Conservation (phyloP, 2,113 vertebrate genomes). For the Brachirus orientalis region DNA sequence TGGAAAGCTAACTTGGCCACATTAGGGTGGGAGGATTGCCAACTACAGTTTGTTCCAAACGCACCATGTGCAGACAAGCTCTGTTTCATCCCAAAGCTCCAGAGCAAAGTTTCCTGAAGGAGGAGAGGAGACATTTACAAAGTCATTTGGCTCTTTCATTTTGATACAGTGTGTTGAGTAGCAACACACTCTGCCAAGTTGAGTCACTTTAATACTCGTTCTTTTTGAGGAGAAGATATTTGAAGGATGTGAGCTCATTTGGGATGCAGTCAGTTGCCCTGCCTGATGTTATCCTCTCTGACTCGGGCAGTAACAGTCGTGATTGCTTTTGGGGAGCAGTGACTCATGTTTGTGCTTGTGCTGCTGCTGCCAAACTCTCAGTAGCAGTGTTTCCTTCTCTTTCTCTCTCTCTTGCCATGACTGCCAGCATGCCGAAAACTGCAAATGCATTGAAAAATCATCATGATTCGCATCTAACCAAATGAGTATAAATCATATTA, state of each 20-base stretch:
- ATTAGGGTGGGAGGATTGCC: slow-evolving; percentile 54
- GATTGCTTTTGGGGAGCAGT: slow-evolving; percentile 73
- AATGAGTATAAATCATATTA: background rate
- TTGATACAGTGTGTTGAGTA: slow-evolving; percentile 43
- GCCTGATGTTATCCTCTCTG: slow-evolving; percentile 65
- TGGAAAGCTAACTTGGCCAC: slow-evolving; percentile 66
- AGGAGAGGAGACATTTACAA: slow-evolving; percentile 40
- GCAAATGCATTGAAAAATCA: slow-evolving; percentile 28
- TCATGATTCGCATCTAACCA: background rate
- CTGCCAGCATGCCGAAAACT: slow-evolving; percentile 18
- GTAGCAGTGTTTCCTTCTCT: slow-evolving; percentile 40
- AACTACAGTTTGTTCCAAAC: slow-evolving; percentile 49
- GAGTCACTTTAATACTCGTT: slow-evolving; percentile 36
- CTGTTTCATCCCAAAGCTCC: slow-evolving; percentile 44
- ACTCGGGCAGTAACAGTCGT: slow-evolving; percentile 52
- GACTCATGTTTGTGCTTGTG: slow-evolving; percentile 66
- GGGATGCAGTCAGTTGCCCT: slow-evolving; percentile 62
- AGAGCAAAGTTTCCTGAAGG: slow-evolving; percentile 51
- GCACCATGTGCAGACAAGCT: slow-evolving; percentile 52
- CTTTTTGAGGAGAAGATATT: slow-evolving; percentile 43
- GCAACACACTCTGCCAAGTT: slow-evolving; percentile 36
- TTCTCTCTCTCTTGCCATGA: slow-evolving; percentile 16
- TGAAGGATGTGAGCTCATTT: slow-evolving; percentile 73
- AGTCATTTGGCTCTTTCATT: slow-evolving; percentile 59
- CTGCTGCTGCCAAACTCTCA: slow-evolving; percentile 52